phyloP scores from a whole-genome alignment of 2,888 invertebrate species.

The Caenorhabditis macrosperma region DNA sequence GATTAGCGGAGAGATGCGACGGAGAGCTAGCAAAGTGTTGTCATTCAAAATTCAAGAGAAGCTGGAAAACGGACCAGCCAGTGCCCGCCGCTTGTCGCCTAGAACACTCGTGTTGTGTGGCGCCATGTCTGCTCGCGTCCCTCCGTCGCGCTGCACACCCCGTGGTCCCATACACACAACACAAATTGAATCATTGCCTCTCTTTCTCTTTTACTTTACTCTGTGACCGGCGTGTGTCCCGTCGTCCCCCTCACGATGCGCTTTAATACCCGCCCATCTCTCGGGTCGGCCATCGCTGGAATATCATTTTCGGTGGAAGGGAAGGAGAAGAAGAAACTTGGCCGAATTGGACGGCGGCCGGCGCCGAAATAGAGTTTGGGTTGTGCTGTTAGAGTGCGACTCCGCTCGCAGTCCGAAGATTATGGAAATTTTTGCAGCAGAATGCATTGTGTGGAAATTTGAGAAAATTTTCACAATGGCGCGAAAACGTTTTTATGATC shows the following conservation, averaged over 20 bases:
- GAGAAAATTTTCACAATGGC: background rate
- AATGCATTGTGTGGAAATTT: no score
- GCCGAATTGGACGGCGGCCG: background rate
- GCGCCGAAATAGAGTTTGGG: background rate
- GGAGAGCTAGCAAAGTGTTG: constrained; percentile 11
- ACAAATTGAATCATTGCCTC: constrained; percentile 58
- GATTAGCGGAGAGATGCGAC: constrained; percentile 32
- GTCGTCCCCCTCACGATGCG: background rate
- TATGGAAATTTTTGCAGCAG: constrained; percentile 10
- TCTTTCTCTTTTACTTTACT: constrained; percentile 47
- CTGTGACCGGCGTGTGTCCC: constrained; percentile 15
- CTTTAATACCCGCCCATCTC: no score
- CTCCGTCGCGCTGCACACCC: constrained; percentile 1
- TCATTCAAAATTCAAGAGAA: constrained; percentile 39
- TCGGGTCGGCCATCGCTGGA: background rate
- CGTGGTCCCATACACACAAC: constrained; percentile 26
- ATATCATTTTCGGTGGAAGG: background rate
- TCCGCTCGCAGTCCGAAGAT: background rate
- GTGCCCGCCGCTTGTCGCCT: background rate
- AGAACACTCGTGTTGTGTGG: constrained; percentile 21
- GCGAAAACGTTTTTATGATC: background rate
- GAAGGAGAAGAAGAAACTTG: no score
- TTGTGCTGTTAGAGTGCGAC: background rate
- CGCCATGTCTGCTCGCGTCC: background rate
- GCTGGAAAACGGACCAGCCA: constrained; percentile 26